Percentiles rank a stretch among this genome's conserved stretches.
These are phyloP conservation scores for Epizoanthus stellaris DNA, from an alignment of 92 coral and sea anemone genomes.

Conservation along the genomic window DNA sequence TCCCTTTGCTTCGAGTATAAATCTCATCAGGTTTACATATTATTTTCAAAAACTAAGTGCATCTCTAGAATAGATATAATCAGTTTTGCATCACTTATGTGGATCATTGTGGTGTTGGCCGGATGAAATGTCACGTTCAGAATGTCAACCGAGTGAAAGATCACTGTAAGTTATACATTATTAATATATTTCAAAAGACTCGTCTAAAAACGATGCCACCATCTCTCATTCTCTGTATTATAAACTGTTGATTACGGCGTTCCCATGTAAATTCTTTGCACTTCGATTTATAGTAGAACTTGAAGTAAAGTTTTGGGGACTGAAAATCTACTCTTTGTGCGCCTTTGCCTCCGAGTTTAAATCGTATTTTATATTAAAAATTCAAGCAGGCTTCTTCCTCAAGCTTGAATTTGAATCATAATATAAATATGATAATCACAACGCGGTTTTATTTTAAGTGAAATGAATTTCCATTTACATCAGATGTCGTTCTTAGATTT, in stretches of 20 bases:
- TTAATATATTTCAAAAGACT: slow-evolving; percentile 5
- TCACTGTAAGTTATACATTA: slow-evolving; percentile 23
- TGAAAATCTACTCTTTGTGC: too few relatives aligned
- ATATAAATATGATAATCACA: slow-evolving; percentile 38
- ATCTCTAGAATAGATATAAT: background rate
- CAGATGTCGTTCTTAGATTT: background rate
- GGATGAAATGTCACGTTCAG: slow-evolving; percentile 14
- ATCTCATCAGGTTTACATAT: background rate
- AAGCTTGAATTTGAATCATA: background rate
- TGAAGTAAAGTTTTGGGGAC: too few relatives aligned
- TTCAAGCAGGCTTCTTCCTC: too few relatives aligned
- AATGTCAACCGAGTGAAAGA: background rate
- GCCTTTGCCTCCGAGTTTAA: too few relatives aligned
- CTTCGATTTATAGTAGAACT: background rate
- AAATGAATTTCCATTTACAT: slow-evolving; percentile 12
- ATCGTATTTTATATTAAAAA: too few relatives aligned
- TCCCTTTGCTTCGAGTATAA: background rate
- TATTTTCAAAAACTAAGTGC: background rate
- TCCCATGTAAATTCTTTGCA: background rate
- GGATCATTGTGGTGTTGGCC: too few relatives aligned
- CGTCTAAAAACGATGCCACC: background rate
- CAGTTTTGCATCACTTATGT: too few relatives aligned
- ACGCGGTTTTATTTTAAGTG: slow-evolving; percentile 19
- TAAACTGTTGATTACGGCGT: background rate
- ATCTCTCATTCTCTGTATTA: background rate